Percentiles rank a stretch among this genome's conserved stretches.
phyloP scores from a whole-genome alignment of 2,888 invertebrate species.

The Podotricha telesiphe region DNA sequence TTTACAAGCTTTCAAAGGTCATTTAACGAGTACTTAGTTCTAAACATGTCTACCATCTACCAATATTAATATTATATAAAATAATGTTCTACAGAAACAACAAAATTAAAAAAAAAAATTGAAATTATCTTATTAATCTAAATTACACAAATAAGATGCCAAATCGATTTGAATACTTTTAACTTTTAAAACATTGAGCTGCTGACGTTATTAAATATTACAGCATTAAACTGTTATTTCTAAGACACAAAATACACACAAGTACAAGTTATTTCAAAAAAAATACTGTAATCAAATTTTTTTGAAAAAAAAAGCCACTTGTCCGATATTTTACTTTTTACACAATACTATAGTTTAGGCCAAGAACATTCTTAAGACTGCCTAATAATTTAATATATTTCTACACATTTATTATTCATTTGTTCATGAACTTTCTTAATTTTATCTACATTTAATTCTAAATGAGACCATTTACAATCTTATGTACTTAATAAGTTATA shows the following conservation, averaged over 20 bases:
- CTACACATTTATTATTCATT: neutral
- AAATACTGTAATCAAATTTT: slow-evolving; percentile 10
- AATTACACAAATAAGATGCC: neutral
- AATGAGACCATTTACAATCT: slow-evolving; percentile 33
- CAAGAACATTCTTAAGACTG: neutral
- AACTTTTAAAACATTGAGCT: slow-evolving; percentile 5
- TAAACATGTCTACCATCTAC: neutral
- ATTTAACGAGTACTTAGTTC: neutral
- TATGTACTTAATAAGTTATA: neutral
- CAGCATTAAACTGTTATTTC: neutral
- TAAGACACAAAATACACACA: neutral
- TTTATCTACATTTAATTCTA: slow-evolving; percentile 3
- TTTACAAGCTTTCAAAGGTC: neutral
- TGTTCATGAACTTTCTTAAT: slow-evolving; percentile 12
- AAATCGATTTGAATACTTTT: neutral
- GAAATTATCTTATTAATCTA: neutral
- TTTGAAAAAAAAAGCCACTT: neutral
- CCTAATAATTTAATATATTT: neutral
- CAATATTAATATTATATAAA: neutral
- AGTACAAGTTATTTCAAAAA: neutral
- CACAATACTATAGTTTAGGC: slow-evolving; percentile 16
- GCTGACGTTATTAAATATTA: slow-evolving; percentile 7
- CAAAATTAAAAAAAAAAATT: neutral
- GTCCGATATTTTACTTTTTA: slow-evolving; percentile 1
- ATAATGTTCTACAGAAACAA: neutral